Conservation (phyloP, 2,113 vertebrate species). For the Oryzias curvinotus region DNA sequence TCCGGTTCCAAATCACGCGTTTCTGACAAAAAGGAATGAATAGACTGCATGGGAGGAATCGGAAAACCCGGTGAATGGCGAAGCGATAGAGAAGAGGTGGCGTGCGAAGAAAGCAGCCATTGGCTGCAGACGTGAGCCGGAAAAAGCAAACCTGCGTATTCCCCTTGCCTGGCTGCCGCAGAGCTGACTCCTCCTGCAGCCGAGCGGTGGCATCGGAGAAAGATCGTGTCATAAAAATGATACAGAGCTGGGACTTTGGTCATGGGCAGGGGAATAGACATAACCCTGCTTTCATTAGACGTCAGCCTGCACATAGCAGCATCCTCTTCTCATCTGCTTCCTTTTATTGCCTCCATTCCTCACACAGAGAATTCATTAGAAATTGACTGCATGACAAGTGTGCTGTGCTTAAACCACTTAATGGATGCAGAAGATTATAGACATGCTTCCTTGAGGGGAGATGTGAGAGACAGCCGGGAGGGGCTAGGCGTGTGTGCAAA, state of each 20-base stretch:
- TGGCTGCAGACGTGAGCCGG: not conserved
- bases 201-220: slow-evolving; percentile 41
- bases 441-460: slow-evolving; percentile 17
- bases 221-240: slow-evolving; percentile 70
- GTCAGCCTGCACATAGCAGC: slow-evolving; percentile 27
- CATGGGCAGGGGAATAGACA: slow-evolving; percentile 43
- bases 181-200: slow-evolving; percentile 18
- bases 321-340: slow-evolving; percentile 51
- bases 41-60: too few relatives aligned
- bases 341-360: slow-evolving; percentile 67
- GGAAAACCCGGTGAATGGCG: too few relatives aligned
- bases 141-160: slow-evolving; percentile 34
- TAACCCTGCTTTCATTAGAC: slow-evolving; percentile 47
- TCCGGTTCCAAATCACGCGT: too few relatives aligned
- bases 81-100: slow-evolving; percentile 8
- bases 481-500: slow-evolving; percentile 4
- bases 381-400: slow-evolving; percentile 57
- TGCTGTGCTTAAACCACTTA: slow-evolving; percentile 54
- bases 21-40: too few relatives aligned
- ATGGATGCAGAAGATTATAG: slow-evolving; percentile 56
- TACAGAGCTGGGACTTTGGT: slow-evolving; percentile 51
- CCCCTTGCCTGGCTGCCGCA: not conserved
- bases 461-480: slow-evolving; percentile 8
- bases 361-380: slow-evolving; percentile 60
- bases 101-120: not conserved